Conservation (phyloP, 2,797 vertebrate genomes). For the Artibeus lituratus region DNA sequence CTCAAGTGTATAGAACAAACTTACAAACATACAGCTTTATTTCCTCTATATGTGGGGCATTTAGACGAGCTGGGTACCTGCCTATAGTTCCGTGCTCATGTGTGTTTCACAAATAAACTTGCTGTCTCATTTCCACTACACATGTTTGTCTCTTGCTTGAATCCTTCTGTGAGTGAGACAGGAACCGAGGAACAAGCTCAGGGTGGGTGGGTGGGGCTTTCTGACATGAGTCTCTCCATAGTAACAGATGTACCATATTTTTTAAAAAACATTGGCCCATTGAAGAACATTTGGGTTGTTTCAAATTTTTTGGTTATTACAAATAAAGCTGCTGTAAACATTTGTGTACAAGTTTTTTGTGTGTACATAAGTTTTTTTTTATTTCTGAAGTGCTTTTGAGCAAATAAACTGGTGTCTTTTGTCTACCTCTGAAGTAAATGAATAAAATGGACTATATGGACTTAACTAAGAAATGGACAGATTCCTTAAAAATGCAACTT, state of each 20-base stretch:
- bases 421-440: neutral
- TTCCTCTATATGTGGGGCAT: neutral
- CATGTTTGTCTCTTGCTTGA: neutral
- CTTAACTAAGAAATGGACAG: slow-evolving; percentile 10
- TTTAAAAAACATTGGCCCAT: slow-evolving; percentile 38
- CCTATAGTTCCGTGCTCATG: neutral
- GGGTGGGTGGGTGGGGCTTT: neutral
- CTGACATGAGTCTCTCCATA: neutral
- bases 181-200: neutral
- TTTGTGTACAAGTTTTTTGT: slow-evolving; percentile 38
- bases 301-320: slow-evolving; percentile 26
- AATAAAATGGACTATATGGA: neutral
- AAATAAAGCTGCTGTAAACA: slow-evolving; percentile 62
- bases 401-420: neutral
- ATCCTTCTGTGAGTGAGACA: neutral
- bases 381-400: slow-evolving; percentile 30
- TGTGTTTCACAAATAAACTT: neutral
- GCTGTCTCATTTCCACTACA: neutral
- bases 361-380: slow-evolving; percentile 9
- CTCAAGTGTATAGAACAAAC: neutral
- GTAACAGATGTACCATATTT: neutral
- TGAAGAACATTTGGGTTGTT: slow-evolving; percentile 35
- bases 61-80: neutral
- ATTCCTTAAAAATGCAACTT: slow-evolving; percentile 25
- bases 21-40: neutral